Conservation (phyloP, 2,888 invertebrate genomes). For the Hymenopus coronatus region DNA sequence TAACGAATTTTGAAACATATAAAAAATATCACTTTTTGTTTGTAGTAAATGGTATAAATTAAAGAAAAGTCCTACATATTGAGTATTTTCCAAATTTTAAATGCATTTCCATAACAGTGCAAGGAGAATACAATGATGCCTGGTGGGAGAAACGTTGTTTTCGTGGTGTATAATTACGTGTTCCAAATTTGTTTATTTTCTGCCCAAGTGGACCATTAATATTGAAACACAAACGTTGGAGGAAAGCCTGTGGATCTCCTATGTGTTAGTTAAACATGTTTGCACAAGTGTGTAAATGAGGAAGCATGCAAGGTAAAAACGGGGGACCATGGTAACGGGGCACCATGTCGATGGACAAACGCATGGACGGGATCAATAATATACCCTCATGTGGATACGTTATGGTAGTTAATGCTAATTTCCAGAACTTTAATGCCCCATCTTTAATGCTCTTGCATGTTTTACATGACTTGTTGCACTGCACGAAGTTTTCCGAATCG, state of each 20-base stretch:
- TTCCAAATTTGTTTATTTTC: neutral
- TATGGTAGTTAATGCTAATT: neutral
- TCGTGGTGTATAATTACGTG: neutral
- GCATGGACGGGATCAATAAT: neutral
- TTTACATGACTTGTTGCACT: neutral
- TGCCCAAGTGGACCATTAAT: neutral
- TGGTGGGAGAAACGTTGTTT: neutral
- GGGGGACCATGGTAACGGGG: neutral
- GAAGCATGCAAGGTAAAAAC: neutral
- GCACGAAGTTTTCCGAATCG: no score
- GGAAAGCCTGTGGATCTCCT: neutral
- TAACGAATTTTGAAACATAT: no score
- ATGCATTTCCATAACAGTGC: neutral
- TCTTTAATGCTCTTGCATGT: neutral
- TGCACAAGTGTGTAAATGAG: neutral
- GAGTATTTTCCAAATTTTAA: no score
- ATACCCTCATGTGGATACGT: neutral
- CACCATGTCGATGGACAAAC: neutral
- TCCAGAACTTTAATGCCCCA: neutral
- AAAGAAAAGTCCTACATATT: no score
- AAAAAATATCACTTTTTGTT: no score
- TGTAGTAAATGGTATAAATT: no score
- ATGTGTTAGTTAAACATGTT: neutral
- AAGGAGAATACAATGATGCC: neutral
- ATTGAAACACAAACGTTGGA: neutral